Evolutionary conservation across 2,113 vertebrate genomes (phyloP).

Genomic region (Emydocephalus ijimae): DNA sequence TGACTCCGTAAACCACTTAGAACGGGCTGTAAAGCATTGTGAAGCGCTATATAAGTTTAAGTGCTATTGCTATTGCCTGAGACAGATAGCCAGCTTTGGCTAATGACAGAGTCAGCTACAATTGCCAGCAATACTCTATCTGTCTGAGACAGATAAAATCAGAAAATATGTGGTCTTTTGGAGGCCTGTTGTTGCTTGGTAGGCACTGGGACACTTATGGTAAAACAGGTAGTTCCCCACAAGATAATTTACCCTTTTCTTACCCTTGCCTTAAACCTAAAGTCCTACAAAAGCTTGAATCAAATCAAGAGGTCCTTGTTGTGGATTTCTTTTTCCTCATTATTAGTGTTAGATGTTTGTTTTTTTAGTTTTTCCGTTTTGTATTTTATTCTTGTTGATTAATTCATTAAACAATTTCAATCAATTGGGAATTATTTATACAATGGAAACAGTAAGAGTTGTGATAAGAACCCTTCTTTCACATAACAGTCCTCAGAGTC

Average conservation of each 20-base stretch:
- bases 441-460: background rate
- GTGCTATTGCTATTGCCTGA: background rate
- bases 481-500: background rate
- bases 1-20: too few relatives aligned
- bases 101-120: background rate
- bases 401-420: background rate
- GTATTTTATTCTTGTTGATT: background rate
- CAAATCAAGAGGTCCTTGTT: background rate
- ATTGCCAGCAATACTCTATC: background rate
- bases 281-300: background rate
- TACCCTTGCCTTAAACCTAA: background rate
- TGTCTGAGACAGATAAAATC: background rate
- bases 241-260: background rate
- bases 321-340: background rate
- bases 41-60: too few relatives aligned
- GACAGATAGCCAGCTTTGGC: background rate
- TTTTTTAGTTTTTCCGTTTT: background rate
- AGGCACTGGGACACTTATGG: background rate
- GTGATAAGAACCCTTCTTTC: background rate
- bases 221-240: too few relatives aligned
- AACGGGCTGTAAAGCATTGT: too few relatives aligned
- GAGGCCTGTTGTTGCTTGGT: background rate
- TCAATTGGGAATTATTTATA: background rate
- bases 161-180: background rate
- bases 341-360: background rate